Evolutionary conservation across 2,797 vertebrate genomes (phyloP), one percentile per base, ranked within the genome.

Genomic region (Buceros bicornis): DNA sequence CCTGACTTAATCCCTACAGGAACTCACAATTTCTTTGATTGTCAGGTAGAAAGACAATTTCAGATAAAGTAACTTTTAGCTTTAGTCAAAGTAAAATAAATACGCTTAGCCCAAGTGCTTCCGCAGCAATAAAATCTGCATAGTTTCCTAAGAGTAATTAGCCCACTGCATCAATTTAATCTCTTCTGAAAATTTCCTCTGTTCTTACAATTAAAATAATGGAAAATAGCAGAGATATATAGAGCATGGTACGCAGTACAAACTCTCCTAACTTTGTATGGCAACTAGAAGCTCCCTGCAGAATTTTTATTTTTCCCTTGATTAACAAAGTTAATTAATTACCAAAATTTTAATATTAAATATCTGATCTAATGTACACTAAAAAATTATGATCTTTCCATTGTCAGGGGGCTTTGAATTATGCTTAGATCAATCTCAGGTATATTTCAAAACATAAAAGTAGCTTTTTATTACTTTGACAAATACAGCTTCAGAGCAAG

Each of bases 1-100:
- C 98, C 97, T 97, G 95, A 97, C 96, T 98, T 97, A 96, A 96
- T 97, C 95, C 90, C 91, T 95, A 62, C 86, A 97, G 97, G 96
- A 98, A 96, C 95, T 78, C 95, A 96, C 26, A n/a, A 94, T 97
- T 97, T 95, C 97, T 98, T 96, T 96, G 90, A 97, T 69, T 96
- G 87, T 97, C 95, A 97, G 94, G 95, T 97, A 93, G 81, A 95
- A 85, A 97, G 95, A 97, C 93, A 96, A 95, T 97, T 96, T 96
- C 90, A 96, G 85, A 89, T 58, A 78, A 87, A 96, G 64, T 87
- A 54, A 73, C 64, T 77, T 71, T 69, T 87, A 66, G 87, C 79
- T 77, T 95, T 84, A 83, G 77, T 79, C 42, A 62, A 93, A 81
- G 71, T 89, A 73, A 94, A 97, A 95, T 90, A 95, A 95, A 94